A percentile compares a stretch with the other conserved stretches of the same genome.
Conservation (phyloP, 2,888 invertebrate species). For the Drosophila dives region DNA sequence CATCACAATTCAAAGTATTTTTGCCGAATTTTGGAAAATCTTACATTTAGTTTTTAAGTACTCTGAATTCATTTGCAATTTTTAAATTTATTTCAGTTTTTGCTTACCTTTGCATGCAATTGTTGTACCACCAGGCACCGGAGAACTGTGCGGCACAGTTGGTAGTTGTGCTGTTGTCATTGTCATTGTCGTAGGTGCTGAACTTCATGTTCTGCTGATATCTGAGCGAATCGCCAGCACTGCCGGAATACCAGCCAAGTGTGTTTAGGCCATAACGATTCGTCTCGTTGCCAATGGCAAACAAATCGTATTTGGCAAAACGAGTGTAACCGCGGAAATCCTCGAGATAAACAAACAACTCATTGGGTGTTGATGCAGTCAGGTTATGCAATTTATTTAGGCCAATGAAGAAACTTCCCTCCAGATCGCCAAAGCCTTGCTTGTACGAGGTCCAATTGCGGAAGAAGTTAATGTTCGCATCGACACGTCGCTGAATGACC, state of each 20-base stretch:
- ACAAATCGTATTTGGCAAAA: constrained; percentile 87
- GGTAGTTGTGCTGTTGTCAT: constrained; percentile 87
- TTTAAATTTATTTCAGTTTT: background rate
- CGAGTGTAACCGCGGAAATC: constrained; percentile 87
- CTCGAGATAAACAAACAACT: constrained; percentile 88
- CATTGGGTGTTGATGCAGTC: constrained; percentile 82
- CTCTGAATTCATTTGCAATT: background rate
- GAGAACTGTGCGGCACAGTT: constrained; percentile 88
- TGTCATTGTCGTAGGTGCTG: constrained; percentile 88
- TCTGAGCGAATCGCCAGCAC: constrained; percentile 88
- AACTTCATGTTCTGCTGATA: constrained; percentile 90
- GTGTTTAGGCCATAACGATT: constrained; percentile 88
- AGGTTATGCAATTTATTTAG: constrained; percentile 87
- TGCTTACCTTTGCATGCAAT: constrained; percentile 87
- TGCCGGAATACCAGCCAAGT: constrained; percentile 87
- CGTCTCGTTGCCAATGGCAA: constrained; percentile 88
- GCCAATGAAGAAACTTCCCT: constrained; percentile 90
- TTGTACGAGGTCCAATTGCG: constrained; percentile 88
- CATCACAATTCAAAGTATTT: background rate
- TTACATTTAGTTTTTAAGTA: background rate
- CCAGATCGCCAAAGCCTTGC: constrained; percentile 89
- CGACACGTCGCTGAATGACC: constrained; percentile 88
- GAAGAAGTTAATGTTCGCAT: constrained; percentile 88
- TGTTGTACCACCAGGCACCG: constrained; percentile 91
- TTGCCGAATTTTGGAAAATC: background rate